These are phyloP conservation scores for Montipora capricornis DNA, from an alignment of 64 coral and sea anemone genomes.

Conservation along the genomic window DNA sequence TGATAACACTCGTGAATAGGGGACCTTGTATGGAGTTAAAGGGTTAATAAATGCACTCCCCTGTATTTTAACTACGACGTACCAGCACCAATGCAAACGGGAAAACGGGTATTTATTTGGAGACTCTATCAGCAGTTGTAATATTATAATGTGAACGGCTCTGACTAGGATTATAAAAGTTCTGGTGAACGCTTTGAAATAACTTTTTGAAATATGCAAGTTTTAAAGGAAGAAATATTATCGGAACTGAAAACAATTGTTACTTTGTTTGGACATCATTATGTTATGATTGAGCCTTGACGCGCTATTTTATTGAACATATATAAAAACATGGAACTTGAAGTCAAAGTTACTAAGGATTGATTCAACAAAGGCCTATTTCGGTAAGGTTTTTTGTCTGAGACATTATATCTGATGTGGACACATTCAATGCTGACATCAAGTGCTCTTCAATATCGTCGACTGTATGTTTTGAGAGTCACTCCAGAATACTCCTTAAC, in stretches of 20 bases:
- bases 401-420: slow-evolving; percentile 24
- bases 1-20: background rate
- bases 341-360: background rate
- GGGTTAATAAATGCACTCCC: background rate
- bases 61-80: background rate
- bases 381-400: slow-evolving; percentile 40
- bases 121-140: background rate
- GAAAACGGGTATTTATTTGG: background rate
- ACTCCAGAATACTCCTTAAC: background rate
- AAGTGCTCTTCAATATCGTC: slow-evolving; percentile 38
- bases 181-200: background rate
- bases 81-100: background rate
- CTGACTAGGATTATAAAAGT: background rate
- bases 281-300: background rate
- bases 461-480: slow-evolving; percentile 37
- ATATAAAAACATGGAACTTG: background rate
- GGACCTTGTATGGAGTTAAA: background rate
- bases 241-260: background rate
- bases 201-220: background rate
- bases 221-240: background rate
- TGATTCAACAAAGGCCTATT: slow-evolving; percentile 5
- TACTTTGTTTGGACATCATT: background rate
- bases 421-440: slow-evolving; percentile 9
- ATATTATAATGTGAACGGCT: background rate
- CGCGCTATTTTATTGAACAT: background rate